Conservation (phyloP, 2,113 vertebrate species). For the Catagonus wagneri region DNA sequence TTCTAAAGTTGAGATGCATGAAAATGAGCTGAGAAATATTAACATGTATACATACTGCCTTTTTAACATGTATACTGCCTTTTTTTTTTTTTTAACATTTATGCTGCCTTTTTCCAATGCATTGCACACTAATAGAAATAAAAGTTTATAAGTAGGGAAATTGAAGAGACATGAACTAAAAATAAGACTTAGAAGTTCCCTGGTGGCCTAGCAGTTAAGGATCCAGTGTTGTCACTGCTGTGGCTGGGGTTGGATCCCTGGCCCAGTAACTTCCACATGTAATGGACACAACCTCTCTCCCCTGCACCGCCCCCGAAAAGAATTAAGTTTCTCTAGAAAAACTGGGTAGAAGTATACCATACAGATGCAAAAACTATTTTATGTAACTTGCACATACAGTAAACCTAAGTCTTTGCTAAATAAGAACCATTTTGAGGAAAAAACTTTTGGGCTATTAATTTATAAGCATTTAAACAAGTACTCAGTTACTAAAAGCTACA, state of each 20-base stretch:
- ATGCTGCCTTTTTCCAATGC: neutral
- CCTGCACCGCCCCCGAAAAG: too few species aligned
- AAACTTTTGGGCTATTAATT: constrained; percentile 62
- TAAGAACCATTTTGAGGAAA: constrained; percentile 7
- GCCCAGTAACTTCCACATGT: too few species aligned
- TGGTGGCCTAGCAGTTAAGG: too few species aligned
- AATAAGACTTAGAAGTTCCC: neutral
- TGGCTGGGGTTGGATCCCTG: too few species aligned
- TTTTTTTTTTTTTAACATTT: constrained; percentile 12
- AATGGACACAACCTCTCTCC: too few species aligned
- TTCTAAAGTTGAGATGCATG: constrained; percentile 43
- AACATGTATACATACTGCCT: neutral
- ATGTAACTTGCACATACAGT: constrained; percentile 20
- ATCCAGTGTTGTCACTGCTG: too few species aligned
- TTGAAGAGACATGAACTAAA: constrained; percentile 21
- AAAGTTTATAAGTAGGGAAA: neutral
- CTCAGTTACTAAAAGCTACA: constrained; percentile 61
- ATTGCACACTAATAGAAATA: neutral
- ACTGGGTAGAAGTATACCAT: neutral
- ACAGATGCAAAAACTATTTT: neutral
- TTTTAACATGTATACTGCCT: neutral
- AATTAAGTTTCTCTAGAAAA: constrained; percentile 53
- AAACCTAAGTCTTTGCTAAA: constrained; percentile 29
- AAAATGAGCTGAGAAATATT: constrained; percentile 59
- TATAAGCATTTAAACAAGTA: constrained; percentile 54